phyloP scores from a whole-genome alignment of 2,888 invertebrate genomes.

The Syrista parreyssii region DNA sequence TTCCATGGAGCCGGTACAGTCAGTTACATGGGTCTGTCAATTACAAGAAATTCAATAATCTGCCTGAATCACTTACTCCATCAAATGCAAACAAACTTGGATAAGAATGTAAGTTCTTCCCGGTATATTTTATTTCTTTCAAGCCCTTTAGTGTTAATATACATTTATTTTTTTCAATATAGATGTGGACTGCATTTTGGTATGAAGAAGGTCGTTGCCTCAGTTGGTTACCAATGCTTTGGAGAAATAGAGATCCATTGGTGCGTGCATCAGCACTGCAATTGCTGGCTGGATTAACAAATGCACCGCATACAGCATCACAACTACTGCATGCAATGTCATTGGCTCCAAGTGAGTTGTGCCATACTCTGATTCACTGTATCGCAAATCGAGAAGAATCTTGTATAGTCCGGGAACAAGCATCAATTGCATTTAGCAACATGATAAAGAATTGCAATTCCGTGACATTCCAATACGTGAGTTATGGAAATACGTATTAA shows the following conservation, averaged over 20 bases:
- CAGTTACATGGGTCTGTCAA: conserved; percentile 71
- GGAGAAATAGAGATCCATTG: conserved; percentile 68
- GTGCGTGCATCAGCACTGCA: conserved; percentile 69
- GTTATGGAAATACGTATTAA: conserved; percentile 20
- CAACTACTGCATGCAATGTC: conserved; percentile 52
- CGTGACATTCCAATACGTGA: conserved; percentile 52
- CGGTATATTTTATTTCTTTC: not conserved
- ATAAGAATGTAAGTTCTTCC: conserved; percentile 58
- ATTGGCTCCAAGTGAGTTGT: conserved; percentile 52
- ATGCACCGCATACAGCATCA: conserved; percentile 48
- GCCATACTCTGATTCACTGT: conserved; percentile 47
- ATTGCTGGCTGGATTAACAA: conserved; percentile 66
- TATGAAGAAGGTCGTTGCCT: conserved; percentile 50
- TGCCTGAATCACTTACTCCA: conserved; percentile 69
- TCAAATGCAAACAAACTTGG: conserved; percentile 66
- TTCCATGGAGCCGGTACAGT: conserved; percentile 69
- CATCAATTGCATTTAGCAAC: conserved; percentile 68
- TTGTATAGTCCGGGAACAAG: conserved; percentile 70
- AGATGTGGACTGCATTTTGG: conserved; percentile 55
- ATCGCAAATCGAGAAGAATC: conserved; percentile 67
- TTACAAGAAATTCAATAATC: conserved; percentile 68
- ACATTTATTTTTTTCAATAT: not conserved
- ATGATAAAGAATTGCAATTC: conserved; percentile 58
- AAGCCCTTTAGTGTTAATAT: not conserved
- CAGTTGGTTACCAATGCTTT: conserved; percentile 66